phyloP scores from a whole-genome alignment of 2,888 invertebrate species.

The Xanthia icteritia region DNA sequence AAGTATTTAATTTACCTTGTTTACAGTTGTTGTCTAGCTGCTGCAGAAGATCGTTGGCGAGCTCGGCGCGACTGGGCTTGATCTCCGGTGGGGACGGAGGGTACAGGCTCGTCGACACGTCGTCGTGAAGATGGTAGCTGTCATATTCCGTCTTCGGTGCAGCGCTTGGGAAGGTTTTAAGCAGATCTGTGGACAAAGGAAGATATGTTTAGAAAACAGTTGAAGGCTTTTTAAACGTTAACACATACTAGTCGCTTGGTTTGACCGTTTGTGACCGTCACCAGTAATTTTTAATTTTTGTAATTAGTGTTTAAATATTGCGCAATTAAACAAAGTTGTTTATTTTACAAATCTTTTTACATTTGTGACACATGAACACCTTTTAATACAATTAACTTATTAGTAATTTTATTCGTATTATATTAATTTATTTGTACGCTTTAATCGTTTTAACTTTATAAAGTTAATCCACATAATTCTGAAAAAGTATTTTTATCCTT shows the following conservation, averaged over 20 bases:
- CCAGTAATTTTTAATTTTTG: not conserved
- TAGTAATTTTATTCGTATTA: not conserved
- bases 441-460: not conserved
- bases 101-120: slow-evolving; percentile 79
- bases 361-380: not conserved
- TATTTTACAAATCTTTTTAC: not conserved
- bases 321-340: slow-evolving; percentile 10
- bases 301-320: slow-evolving; percentile 6
- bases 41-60: slow-evolving; percentile 92
- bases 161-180: slow-evolving; percentile 84
- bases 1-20: slow-evolving; percentile 89
- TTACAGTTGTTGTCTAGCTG: slow-evolving; percentile 93
- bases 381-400: not conserved
- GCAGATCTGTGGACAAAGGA: slow-evolving; percentile 80
- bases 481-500: not conserved
- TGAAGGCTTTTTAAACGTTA: not conserved
- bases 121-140: slow-evolving; percentile 78
- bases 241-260: not conserved
- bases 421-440: not conserved
- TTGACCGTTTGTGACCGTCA: not conserved
- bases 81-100: slow-evolving; percentile 85
- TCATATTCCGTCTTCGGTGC: slow-evolving; percentile 82
- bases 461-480: not conserved
- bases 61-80: slow-evolving; percentile 89
- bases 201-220: not conserved